Evolutionary conservation across 2,888 invertebrate species (phyloP).

Genomic region (Schizaphis graminum): DNA sequence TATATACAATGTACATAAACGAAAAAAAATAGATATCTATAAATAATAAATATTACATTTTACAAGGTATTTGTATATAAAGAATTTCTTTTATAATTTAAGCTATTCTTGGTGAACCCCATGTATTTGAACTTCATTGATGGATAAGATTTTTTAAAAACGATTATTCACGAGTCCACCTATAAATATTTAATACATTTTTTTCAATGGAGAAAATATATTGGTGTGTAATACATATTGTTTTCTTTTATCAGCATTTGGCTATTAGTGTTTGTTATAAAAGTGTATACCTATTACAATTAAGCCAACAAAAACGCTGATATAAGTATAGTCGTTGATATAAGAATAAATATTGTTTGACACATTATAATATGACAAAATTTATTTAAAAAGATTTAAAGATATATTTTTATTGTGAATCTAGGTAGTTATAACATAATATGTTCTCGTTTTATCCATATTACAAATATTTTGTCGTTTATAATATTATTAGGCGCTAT

Average conservation of each 20-base stretch:
- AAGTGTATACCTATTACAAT: conserved; percentile 2
- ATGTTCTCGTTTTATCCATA: neutral
- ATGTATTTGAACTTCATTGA: conserved; percentile 9
- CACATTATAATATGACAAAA: neutral
- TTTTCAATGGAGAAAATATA: conserved; percentile 21
- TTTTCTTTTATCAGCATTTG: conserved; percentile 46
- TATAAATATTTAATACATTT: conserved; percentile 12
- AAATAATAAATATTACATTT: neutral
- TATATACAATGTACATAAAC: neutral
- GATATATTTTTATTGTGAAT: conserved; percentile 45
- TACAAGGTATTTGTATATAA: neutral
- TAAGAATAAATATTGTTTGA: conserved; percentile 16
- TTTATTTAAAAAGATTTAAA: conserved; percentile 49
- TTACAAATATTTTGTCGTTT: conserved; percentile 22
- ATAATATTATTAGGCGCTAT: neutral
- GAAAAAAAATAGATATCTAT: neutral
- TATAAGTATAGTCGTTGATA: neutral
- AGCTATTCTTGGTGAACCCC: neutral
- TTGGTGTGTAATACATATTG: conserved; percentile 21
- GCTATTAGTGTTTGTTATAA: conserved; percentile 38
- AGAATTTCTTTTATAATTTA: neutral
- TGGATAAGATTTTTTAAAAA: conserved; percentile 39
- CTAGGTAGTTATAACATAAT: neutral
- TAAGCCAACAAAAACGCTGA: neutral
- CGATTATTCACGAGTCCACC: neutral